Percentiles rank a stretch among this genome's conserved stretches.
Conservation (phyloP, 1,140 invertebrate genomes). For the Drosophila saltans region DNA sequence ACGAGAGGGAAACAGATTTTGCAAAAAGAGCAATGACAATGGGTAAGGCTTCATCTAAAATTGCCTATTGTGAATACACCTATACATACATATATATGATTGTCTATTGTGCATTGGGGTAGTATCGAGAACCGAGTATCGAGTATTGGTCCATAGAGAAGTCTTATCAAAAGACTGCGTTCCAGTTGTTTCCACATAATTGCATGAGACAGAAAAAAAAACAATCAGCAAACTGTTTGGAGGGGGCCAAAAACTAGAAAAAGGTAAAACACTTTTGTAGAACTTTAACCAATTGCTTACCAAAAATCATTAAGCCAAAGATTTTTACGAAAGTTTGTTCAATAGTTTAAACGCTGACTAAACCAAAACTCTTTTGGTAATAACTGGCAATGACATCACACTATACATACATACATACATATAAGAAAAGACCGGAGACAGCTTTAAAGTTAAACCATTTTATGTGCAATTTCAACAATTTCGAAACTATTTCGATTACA, state of each 20-base stretch:
- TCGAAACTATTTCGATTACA: neutral
- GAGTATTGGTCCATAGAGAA: neutral
- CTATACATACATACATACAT: too few species aligned
- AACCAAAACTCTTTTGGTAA: too few species aligned
- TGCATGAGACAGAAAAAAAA: neutral
- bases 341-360: too few species aligned
- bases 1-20: neutral
- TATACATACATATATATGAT: neutral
- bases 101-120: too few species aligned
- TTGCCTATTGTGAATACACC: conserved; percentile 13
- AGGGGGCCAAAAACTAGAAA: neutral
- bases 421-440: neutral
- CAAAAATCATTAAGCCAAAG: neutral
- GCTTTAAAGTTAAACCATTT: neutral
- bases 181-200: conserved; percentile 9
- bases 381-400: neutral
- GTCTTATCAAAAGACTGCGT: conserved; percentile 14
- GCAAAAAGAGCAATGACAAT: conserved; percentile 13
- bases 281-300: neutral
- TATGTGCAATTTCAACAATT: neutral
- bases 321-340: neutral
- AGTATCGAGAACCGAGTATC: too few species aligned
- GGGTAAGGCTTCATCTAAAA: conserved; percentile 7
- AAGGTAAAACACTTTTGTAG: neutral
- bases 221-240: neutral